Evolutionary conservation across 2,888 invertebrate species (phyloP), one percentile per base, ranked within the genome.

Genomic region (Tetragonula carbonaria): DNA sequence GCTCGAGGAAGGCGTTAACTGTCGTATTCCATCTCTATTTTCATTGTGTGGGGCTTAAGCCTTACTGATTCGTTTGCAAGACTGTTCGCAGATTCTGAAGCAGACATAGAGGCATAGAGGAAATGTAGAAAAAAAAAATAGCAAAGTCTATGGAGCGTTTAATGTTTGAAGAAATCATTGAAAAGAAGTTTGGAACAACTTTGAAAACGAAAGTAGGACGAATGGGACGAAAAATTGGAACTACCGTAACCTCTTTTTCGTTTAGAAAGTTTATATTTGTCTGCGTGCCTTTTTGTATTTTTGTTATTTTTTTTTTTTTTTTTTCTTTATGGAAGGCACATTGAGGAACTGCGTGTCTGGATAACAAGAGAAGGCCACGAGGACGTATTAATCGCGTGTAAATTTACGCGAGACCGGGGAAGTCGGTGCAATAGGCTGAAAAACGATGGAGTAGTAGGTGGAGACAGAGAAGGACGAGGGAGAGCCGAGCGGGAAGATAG

Each of bases 401-500:
- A 86, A 86, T 78, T 84, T 78, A 80, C 75, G 38, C 63, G 51
- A 62, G 50, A 50, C 28, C 50, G 57, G 59, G 67, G 65, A 70
- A 51, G 72, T 67, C 74, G 84, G 80, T 84, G 80, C 80, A 85
- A 59, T 76, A 63, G 59, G 66, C 66, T 68, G 74, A 87, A 72
- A 85, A 87, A 82, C 79, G 76, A 78, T 66, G 77, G 21, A 66
- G 74, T 75, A 89, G 77, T 81, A 87, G 86, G 83, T 79, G 86
- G 85, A 80, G 72, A 70, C 78, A 57, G 81, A 63, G 77, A 77
- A 81, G 5, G 68, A 82, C 53, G 76, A 62, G 63, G 55, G 23
- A 28, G 55, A 28, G 72, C 8, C 45, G 85, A 76, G 66, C 78
- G 80, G 84, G 87, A 86, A 87, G 85, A 87, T 88, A 91, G 80